Percentiles rank a stretch among this genome's conserved stretches.
phyloP scores from a whole-genome alignment of 2,113 vertebrate genomes.

The Perca schrenkii region DNA sequence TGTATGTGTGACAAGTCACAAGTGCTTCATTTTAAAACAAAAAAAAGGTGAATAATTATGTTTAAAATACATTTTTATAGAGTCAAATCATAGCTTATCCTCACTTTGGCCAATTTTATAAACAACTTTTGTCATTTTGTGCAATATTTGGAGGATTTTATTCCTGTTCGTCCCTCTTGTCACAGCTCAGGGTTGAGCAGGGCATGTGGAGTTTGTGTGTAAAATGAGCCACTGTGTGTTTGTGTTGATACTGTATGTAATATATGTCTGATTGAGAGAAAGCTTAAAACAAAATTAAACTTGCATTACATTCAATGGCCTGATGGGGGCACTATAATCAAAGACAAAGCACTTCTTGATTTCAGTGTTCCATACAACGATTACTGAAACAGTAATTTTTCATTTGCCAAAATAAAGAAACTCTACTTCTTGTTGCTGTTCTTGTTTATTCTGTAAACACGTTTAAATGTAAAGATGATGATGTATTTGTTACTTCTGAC shows the following conservation, averaged over 20 bases:
- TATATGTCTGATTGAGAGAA: slow-evolving; percentile 39
- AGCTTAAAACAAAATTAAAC: slow-evolving; percentile 15
- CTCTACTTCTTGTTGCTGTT: slow-evolving; percentile 37
- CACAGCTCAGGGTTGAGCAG: slow-evolving; percentile 35
- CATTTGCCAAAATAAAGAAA: slow-evolving; percentile 68
- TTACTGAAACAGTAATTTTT: slow-evolving; percentile 37
- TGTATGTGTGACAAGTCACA: slow-evolving; percentile 79
- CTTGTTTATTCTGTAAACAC: neutral
- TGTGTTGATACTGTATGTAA: slow-evolving; percentile 53
- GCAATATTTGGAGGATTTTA: slow-evolving; percentile 69
- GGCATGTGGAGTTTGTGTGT: slow-evolving; percentile 36
- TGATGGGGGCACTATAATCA: slow-evolving; percentile 31
- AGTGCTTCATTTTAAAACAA: slow-evolving; percentile 86
- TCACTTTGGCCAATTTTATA: slow-evolving; percentile 76
- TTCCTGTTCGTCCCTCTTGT: slow-evolving; percentile 29
- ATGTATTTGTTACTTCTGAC: neutral
- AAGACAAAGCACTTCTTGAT: slow-evolving; percentile 8
- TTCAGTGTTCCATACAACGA: slow-evolving; percentile 1
- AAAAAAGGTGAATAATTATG: slow-evolving; percentile 57
- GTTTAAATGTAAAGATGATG: neutral
- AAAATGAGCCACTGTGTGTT: slow-evolving; percentile 57
- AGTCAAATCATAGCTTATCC: slow-evolving; percentile 66
- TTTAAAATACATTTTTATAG: slow-evolving; percentile 70
- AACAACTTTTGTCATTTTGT: slow-evolving; percentile 67
- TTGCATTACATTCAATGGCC: slow-evolving; percentile 27